Conservation (phyloP, 2,797 vertebrate genomes). For the Gobionotothen gibberifrons region DNA sequence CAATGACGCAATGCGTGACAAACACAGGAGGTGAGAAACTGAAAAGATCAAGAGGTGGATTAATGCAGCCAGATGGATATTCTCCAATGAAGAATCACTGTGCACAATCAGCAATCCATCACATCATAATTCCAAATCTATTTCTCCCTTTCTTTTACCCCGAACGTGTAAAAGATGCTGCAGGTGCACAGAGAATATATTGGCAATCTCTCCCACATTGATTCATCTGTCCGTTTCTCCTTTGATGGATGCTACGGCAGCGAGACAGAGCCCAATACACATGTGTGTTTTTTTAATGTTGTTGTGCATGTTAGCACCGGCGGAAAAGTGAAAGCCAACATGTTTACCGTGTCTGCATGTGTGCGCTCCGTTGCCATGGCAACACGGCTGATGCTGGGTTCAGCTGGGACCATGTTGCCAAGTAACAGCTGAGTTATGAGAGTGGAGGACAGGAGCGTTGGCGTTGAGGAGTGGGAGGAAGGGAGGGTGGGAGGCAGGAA, state of each 20-base stretch:
- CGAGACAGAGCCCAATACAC: conserved; percentile 37
- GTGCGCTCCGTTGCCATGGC: conserved; percentile 72
- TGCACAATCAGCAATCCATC: conserved; percentile 46
- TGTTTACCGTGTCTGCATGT: conserved; percentile 74
- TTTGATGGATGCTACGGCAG: conserved; percentile 39
- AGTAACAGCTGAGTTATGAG: conserved; percentile 86
- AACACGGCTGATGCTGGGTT: conserved; percentile 79
- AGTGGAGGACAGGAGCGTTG: conserved; percentile 70
- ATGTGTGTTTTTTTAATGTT: conserved; percentile 59
- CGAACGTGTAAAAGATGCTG: conserved; percentile 40
- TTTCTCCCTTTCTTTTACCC: conserved; percentile 23
- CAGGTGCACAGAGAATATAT: conserved; percentile 53
- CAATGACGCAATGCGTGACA: conserved; percentile 25
- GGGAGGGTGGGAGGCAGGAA: conserved; percentile 46
- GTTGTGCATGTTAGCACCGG: conserved; percentile 23
- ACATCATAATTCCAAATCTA: conserved; percentile 13
- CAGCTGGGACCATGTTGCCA: conserved; percentile 85
- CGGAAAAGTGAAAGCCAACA: conserved; percentile 44
- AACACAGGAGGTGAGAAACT: conserved; percentile 23
- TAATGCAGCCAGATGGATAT: conserved; percentile 35
- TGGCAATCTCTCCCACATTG: conserved; percentile 13
- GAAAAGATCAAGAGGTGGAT: conserved; percentile 31
- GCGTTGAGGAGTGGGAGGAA: conserved; percentile 42
- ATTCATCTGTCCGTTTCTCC: conserved; percentile 26
- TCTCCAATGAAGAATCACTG: conserved; percentile 23